phyloP scores from a whole-genome alignment of 2,797 vertebrate species.

The Enteromius thamalakanensis region DNA sequence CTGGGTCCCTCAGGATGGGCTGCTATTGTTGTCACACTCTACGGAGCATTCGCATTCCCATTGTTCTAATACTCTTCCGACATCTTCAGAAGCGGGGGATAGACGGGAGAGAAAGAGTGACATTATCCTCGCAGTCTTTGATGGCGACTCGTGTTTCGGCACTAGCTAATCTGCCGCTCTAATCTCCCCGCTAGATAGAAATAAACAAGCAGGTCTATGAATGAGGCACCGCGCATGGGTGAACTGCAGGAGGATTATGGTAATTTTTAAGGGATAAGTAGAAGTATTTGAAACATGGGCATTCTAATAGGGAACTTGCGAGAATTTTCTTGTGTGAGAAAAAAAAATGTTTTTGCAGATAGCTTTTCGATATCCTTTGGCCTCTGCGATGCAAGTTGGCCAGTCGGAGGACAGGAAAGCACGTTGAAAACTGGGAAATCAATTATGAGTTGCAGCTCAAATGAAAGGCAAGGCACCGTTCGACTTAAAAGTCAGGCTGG shows the following conservation, averaged over 20 bases:
- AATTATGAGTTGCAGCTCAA: constrained; percentile 73
- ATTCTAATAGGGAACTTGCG: constrained; percentile 63
- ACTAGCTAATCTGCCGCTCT: constrained; percentile 80
- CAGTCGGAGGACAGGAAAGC: background rate
- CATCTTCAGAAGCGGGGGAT: constrained; percentile 68
- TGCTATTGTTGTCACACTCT: constrained; percentile 76
- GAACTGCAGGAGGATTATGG: constrained; percentile 82
- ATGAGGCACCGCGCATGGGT: constrained; percentile 76
- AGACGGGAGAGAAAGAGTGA: constrained; percentile 77
- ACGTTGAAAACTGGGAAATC: constrained; percentile 72
- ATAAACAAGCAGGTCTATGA: constrained; percentile 81
- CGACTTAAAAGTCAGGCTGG: constrained; percentile 66
- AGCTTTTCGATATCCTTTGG: constrained; percentile 65
- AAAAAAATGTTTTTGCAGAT: constrained; percentile 55
- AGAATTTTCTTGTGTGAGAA: constrained; percentile 18
- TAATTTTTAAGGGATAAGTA: constrained; percentile 78
- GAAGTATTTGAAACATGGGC: constrained; percentile 75
- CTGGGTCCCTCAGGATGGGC: constrained; percentile 74
- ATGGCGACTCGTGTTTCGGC: constrained; percentile 79
- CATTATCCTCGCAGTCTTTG: constrained; percentile 80
- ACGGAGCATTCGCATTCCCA: constrained; percentile 70
- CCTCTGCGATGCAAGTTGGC: background rate
- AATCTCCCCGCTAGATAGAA: constrained; percentile 84
- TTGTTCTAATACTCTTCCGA: constrained; percentile 79
- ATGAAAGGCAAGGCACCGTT: constrained; percentile 70